Conservation (phyloP, 2,113 vertebrate genomes). For the Nesoenas mayeri region DNA sequence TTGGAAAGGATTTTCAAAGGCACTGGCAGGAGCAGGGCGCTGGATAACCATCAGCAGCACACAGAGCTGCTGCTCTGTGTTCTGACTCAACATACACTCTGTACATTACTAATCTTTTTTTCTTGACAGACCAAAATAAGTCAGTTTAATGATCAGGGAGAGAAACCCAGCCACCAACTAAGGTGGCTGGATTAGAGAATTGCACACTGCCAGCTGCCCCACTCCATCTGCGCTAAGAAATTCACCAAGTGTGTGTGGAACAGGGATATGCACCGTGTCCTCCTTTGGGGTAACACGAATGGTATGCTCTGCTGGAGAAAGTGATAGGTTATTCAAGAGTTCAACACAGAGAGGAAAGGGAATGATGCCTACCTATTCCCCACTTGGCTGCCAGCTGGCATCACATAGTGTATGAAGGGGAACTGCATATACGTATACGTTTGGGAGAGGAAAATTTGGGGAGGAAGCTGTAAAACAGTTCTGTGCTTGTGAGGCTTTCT, state of each 20-base stretch:
- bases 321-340: not conserved
- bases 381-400: not conserved
- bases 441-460: not conserved
- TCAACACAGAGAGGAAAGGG: not conserved
- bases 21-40: not conserved
- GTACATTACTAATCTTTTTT: not conserved
- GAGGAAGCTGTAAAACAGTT: not conserved
- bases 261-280: fast-evolving
- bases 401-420: too few relatives aligned
- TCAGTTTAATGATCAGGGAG: not conserved
- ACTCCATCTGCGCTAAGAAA: not conserved
- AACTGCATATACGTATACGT: not conserved
- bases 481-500: not conserved
- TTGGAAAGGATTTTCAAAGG: constrained; percentile 6
- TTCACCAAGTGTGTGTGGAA: fast-evolving
- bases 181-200: not conserved
- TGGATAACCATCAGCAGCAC: not conserved
- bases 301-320: not conserved
- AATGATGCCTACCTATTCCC: not conserved
- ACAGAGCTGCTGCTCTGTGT: not conserved
- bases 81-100: not conserved
- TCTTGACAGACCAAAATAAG: not conserved
- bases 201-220: fast-evolving
- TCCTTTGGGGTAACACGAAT: fast-evolving
- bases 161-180: not conserved